Evolutionary conservation across 2,797 vertebrate species (phyloP).

Genomic region (Silurus lanzhouensis): DNA sequence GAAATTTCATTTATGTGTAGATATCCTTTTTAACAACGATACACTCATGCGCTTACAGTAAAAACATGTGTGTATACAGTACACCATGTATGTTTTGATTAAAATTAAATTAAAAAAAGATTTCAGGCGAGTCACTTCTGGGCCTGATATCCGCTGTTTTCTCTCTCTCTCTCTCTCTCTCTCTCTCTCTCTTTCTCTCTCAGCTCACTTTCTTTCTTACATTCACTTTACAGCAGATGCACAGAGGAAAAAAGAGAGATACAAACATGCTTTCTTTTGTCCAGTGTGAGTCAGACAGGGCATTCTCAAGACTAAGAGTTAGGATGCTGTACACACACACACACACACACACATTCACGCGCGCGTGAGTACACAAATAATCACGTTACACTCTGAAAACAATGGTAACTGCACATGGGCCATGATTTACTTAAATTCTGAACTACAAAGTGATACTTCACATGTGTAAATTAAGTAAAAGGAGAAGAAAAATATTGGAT

Average conservation of each 20-base stretch:
- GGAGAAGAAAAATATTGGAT: too few relatives aligned
- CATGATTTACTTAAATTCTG: background rate
- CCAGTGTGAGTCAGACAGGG: slow-evolving; percentile 62
- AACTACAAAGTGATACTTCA: background rate
- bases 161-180: slow-evolving; percentile 47
- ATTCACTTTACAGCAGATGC: background rate
- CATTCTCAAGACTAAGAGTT: slow-evolving; percentile 54
- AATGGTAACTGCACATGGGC: background rate
- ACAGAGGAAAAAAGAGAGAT: background rate
- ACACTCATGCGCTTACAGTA: slow-evolving; percentile 9
- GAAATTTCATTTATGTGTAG: slow-evolving; percentile 45
- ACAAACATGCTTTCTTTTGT: background rate
- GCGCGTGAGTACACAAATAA: background rate
- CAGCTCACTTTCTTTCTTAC: slow-evolving; percentile 25
- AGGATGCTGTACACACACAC: background rate
- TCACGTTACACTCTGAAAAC: background rate
- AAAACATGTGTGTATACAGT: slow-evolving; percentile 8
- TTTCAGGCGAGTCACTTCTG: slow-evolving; percentile 37
- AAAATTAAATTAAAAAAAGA: background rate
- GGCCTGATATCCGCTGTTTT: slow-evolving; percentile 43
- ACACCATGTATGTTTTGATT: slow-evolving; percentile 24
- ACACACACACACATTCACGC: background rate
- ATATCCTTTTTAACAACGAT: slow-evolving; percentile 22
- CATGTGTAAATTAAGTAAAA: too few relatives aligned
- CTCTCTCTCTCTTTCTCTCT: slow-evolving; percentile 46